Conservation (phyloP, 1,140 invertebrate genomes). For the Cotesia glomerata region DNA sequence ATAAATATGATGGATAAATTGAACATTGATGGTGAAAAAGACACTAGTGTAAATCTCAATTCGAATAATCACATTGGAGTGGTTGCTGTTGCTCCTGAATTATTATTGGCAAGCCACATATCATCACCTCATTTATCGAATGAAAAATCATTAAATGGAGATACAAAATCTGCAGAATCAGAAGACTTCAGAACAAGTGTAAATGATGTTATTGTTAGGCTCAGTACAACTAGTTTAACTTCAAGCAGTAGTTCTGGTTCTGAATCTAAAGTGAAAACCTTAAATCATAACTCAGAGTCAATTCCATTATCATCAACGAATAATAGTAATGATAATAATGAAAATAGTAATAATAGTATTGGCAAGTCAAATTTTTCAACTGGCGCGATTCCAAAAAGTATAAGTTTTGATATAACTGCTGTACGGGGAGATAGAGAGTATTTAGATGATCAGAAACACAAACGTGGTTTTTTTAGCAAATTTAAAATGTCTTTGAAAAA, state of each 20-base stretch:
- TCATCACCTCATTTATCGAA: constrained; percentile 38
- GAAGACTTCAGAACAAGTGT: constrained; percentile 33
- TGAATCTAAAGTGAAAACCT: constrained; percentile 46
- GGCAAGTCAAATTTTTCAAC: constrained; percentile 70
- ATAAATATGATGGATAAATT: constrained; percentile 53
- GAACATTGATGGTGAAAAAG: constrained; percentile 48
- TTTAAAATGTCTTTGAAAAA: constrained; percentile 74
- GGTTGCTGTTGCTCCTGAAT: constrained; percentile 41
- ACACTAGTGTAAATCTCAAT: constrained; percentile 37
- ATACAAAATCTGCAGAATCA: constrained; percentile 49
- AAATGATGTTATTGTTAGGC: constrained; percentile 48
- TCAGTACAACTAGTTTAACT: constrained; percentile 62
- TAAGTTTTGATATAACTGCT: constrained; percentile 89
- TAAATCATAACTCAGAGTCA: constrained; percentile 34
- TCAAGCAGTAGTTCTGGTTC: constrained; percentile 63
- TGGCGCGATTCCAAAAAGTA: constrained; percentile 88
- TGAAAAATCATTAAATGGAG: constrained; percentile 50
- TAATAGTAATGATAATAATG: constrained; percentile 35
- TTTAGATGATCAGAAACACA: constrained; percentile 67
- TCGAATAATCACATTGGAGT: constrained; percentile 38
- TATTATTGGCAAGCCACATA: constrained; percentile 52
- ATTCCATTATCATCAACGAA: constrained; percentile 23
- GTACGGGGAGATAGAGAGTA: constrained; percentile 77
- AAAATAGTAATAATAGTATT: constrained; percentile 36
- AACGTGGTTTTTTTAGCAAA: constrained; percentile 72